A percentile compares a stretch with the other conserved stretches of the same genome.
phyloP scores from a whole-genome alignment of 2,797 vertebrate species.

The Trachops cirrhosus region DNA sequence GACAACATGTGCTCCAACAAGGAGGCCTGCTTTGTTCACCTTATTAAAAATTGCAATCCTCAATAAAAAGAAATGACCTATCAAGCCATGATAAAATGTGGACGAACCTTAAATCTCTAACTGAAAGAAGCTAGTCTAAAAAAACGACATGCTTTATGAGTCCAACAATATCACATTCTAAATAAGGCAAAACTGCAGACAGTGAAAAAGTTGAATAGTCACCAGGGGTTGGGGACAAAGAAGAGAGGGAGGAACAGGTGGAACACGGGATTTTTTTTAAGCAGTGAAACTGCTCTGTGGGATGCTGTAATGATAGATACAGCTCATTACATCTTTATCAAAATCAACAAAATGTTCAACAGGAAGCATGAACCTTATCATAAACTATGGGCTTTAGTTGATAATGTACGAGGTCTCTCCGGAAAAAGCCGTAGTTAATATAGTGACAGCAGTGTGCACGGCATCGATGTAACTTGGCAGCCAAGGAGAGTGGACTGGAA shows the following conservation, averaged over 20 bases:
- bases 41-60: neutral
- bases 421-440: too few species aligned
- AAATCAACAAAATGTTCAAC: neutral
- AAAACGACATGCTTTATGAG: neutral
- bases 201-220: neutral
- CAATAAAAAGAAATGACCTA: conserved; percentile 5
- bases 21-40: neutral
- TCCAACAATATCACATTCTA: neutral
- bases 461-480: too few species aligned
- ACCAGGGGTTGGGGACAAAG: neutral
- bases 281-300: neutral
- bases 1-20: neutral
- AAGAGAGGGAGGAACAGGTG: neutral
- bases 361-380: neutral
- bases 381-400: neutral
- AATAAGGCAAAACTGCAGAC: neutral
- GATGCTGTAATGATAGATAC: neutral
- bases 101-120: neutral
- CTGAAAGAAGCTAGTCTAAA: neutral
- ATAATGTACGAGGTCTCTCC: too few species aligned
- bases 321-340: neutral
- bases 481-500: too few species aligned
- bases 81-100: neutral
- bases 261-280: too few species aligned
- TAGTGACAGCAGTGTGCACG: too few species aligned